Base-by-base conservation (phyloP, 1,140 invertebrate species). In the Drosophila gunungcola region DNA sequence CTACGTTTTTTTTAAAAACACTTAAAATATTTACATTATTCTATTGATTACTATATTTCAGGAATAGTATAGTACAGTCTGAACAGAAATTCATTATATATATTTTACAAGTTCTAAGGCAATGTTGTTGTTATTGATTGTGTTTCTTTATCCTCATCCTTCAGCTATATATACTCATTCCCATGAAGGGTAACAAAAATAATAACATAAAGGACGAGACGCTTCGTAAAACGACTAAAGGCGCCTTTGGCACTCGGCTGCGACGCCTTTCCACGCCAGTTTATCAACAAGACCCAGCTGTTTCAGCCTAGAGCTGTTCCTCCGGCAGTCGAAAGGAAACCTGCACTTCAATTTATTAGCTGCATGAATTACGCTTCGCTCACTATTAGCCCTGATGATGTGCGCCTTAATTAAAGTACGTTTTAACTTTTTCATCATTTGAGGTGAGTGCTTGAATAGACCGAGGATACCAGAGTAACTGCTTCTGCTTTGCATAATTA, bases 261-360 rank as follows among this genome's bases (percentile, higher is more conserved):
- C 78, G 84, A 69, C 67, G 38, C 46, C 48, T 56, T 45, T 25
- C 54, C 55, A 42, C 61, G 67, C 62, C 72, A 73, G 43, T 89
- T 88, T 88, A 88, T 88, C 84, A 88, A 80, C 77, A 68, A 67
- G 54, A 41, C 56, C 53, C 84, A 88, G 84, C 75, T 88, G 83
- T 89, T 88, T 58, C 36, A 39, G 54, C 45, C 41, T 38, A 38
- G 32, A 46, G 36, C 38, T 16, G 32, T 43, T 36, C 3, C 27
- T 36, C 21, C n/a, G 16, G 43, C n/a, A 25, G 49, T 32, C 41
- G 27, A 13, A 43, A 34, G 48, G n/a, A 3, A 51, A 16, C 29
- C 21, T 57, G 51, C 60, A 65, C 63, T 73, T 72, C 46, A 68
- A 60, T 75, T 78, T 64, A 76, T 79, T 79, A 62, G 62, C 43